These are phyloP conservation scores for Charina bottae DNA, from an alignment of 2,113 vertebrate species.

Conservation along the genomic window DNA sequence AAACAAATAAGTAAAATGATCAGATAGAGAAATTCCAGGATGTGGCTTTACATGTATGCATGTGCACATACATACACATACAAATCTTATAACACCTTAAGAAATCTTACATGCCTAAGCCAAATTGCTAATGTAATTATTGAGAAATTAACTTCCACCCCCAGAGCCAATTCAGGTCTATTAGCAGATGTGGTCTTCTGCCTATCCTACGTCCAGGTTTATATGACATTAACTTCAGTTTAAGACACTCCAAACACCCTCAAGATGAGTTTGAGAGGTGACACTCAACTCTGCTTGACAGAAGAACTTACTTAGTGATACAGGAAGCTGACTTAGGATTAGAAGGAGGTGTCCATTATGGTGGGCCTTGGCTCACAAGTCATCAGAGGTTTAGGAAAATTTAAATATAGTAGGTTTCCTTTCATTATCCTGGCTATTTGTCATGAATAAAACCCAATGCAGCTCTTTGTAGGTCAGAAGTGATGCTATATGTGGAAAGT, in stretches of 20 bases:
- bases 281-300: not conserved
- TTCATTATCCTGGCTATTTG: not conserved
- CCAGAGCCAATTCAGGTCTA: not conserved
- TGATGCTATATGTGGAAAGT: conserved; percentile 24
- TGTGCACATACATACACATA: not conserved
- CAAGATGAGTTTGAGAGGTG: not conserved
- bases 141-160: not conserved
- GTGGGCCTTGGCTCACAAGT: not conserved
- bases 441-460: not conserved
- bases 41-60: not conserved
- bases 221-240: not conserved
- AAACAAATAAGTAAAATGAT: not conserved
- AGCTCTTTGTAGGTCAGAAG: conserved; percentile 3
- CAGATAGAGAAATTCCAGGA: not conserved
- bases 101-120: no score
- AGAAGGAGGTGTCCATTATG: not conserved
- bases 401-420: not conserved
- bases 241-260: not conserved
- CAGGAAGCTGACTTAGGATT: not conserved
- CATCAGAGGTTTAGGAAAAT: not conserved
- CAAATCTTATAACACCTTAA: not conserved
- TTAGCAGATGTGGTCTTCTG: not conserved
- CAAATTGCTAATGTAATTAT: not conserved
- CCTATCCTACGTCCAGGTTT: not conserved
- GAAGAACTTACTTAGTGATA: not conserved